A percentile compares a stretch with the other conserved stretches of the same genome.
Evolutionary conservation across 2,113 vertebrate species (phyloP).

Genomic region (Balaeniceps rex): DNA sequence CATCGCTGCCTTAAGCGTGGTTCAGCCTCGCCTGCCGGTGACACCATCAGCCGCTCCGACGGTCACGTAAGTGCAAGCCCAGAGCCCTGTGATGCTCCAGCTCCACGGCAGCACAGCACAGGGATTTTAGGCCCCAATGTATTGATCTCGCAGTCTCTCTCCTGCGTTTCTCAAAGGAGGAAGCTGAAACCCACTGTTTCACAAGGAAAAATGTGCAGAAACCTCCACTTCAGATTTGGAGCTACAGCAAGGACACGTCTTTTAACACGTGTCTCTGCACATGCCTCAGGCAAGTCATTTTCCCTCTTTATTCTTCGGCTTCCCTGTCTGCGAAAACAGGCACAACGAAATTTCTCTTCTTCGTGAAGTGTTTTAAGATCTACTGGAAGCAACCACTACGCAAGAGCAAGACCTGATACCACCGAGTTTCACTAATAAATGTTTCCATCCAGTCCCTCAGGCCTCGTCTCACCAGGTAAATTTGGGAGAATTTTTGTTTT

Average conservation of each 20-base stretch:
- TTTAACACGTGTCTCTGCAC: background rate
- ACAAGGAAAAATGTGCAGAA: background rate
- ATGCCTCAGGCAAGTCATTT: constrained; percentile 26
- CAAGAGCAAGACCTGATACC: background rate
- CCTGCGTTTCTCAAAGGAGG: background rate
- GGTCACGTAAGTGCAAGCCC: fast-evolving
- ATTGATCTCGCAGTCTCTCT: background rate
- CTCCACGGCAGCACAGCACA: background rate
- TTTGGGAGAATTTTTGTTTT: background rate
- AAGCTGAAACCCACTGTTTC: background rate
- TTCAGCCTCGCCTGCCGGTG: background rate
- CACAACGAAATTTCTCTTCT: background rate
- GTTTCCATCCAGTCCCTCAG: background rate
- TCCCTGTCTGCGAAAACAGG: background rate
- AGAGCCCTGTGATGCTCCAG: background rate
- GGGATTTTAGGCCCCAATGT: background rate
- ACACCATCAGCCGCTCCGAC: background rate
- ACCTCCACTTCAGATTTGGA: background rate
- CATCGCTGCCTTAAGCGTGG: background rate
- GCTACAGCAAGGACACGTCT: background rate
- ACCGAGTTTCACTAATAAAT: background rate
- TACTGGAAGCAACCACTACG: background rate
- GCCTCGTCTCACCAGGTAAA: background rate
- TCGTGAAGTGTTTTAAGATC: background rate
- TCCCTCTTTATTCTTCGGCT: constrained; percentile 17